phyloP scores from a whole-genome alignment of 2,113 vertebrate species.

The Agapornis roseicollis region DNA sequence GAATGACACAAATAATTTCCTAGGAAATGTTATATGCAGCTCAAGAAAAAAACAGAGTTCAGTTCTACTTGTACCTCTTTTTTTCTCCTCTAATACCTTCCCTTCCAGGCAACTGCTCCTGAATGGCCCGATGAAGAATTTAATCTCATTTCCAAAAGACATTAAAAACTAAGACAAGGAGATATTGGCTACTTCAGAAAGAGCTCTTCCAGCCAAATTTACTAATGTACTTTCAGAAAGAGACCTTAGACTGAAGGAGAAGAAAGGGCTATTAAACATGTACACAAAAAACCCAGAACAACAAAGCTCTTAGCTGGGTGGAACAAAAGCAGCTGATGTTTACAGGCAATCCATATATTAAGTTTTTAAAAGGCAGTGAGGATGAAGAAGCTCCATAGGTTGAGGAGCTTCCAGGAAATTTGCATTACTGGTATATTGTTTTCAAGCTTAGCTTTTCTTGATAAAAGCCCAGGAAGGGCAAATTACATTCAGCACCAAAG shows the following conservation, averaged over 20 bases:
- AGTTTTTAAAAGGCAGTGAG: no score
- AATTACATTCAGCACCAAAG: conserved; percentile 6
- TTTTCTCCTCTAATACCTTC: background rate
- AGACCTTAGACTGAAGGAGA: background rate
- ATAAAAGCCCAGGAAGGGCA: conserved; percentile 34
- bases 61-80: background rate
- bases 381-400: background rate
- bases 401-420: background rate
- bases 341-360: background rate
- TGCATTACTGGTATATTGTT: background rate
- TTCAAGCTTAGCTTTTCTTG: background rate
- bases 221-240: background rate
- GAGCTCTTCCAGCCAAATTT: background rate
- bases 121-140: background rate
- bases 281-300: background rate
- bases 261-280: background rate
- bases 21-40: background rate
- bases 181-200: background rate
- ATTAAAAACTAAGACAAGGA: background rate
- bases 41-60: background rate
- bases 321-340: background rate
- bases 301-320: background rate
- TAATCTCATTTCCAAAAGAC: background rate
- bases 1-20: background rate
- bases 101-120: background rate